Base-by-base conservation (phyloP, 2,888 invertebrate genomes). In the Andrena hattorfiana region DNA sequence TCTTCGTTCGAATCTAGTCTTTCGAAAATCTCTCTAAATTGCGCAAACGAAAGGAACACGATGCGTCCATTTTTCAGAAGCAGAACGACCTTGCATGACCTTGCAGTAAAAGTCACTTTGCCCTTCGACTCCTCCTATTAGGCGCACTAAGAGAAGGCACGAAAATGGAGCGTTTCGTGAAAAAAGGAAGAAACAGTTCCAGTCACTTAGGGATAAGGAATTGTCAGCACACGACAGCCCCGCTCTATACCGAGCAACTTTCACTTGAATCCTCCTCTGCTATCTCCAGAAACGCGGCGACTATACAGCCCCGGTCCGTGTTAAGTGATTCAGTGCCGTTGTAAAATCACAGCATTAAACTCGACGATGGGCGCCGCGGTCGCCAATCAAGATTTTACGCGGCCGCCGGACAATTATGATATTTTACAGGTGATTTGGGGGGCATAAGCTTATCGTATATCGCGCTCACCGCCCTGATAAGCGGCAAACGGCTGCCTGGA, bases 351-450 rank as follows among this genome's bases (percentile, higher is more conserved):
- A 67, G 68, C 82, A 74, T 87, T 87, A 87, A 85, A 82, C 82
- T 77, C 63, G 85, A 82, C 80, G 80, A 82, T 71, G 85, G 74
- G 63, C 63, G 10, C 76, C 74, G 70, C 81, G 78, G 81, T 81
- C 84, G 64, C 78, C 87, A 78, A 84, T 87, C 87, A 87, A 87
- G 85, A 87, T 87, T 87, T 87, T 84, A 85, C 75, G 73, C 79
- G 70, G 51, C 56, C 70, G 74, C 70, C 51, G 67, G 85, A 80
- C 64, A 83, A 87, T 86, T 86, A 86, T 82, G 86, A 86, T 77
- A 64, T 85, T 76, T 83, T 78, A 80, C 84, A 82, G 63, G 82
- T 72, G 77, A 77, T 63, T 71, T 72, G 60, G 56, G 62, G 42
- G 76, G 56, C 74, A 76, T 67, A 78, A 73, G 77, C 80, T 87